Percentiles rank a stretch among this genome's conserved stretches.
These are phyloP conservation scores for Centroberyx gerrardi DNA, from an alignment of 2,797 vertebrate species.

Conservation along the genomic window DNA sequence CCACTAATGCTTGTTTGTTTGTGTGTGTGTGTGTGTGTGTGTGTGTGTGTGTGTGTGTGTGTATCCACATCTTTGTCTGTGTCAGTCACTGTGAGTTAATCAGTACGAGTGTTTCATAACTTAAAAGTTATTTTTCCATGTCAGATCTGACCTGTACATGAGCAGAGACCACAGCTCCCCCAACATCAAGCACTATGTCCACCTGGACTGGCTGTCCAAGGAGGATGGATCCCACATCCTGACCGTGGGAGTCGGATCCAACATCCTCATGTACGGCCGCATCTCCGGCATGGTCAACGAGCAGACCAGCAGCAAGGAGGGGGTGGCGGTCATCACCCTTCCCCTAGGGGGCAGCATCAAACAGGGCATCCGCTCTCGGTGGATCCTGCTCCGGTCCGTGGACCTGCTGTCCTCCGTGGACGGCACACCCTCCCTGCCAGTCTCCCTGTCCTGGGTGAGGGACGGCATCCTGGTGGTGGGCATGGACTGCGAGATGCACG, in stretches of 20 bases:
- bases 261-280: slow-evolving; percentile 98
- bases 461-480: slow-evolving; percentile 98
- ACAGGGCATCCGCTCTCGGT: slow-evolving; percentile 96
- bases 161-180: slow-evolving; percentile 91
- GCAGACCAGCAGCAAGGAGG: slow-evolving; percentile 94
- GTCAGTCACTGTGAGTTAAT: not conserved
- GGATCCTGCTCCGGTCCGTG: slow-evolving; percentile 95
- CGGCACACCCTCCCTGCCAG: slow-evolving; percentile 95
- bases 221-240: slow-evolving; percentile 99
- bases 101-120: not conserved
- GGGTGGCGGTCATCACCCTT: slow-evolving; percentile 95
- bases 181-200: slow-evolving; percentile 97
- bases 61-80: slow-evolving; percentile 2
- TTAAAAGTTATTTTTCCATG: slow-evolving; percentile 44
- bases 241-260: slow-evolving; percentile 96
- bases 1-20: not conserved
- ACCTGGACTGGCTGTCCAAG: slow-evolving; percentile 99
- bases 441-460: slow-evolving; percentile 97
- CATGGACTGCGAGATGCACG: slow-evolving; percentile 99
- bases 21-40: not conserved
- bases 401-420: slow-evolving; percentile 96
- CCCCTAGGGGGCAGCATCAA: slow-evolving; percentile 99
- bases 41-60: slow-evolving; percentile 5
- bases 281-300: slow-evolving; percentile 97
- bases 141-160: slow-evolving; percentile 93